phyloP scores from a whole-genome alignment of 2,888 invertebrate genomes.

The Microctonus aethiopoides region DNA sequence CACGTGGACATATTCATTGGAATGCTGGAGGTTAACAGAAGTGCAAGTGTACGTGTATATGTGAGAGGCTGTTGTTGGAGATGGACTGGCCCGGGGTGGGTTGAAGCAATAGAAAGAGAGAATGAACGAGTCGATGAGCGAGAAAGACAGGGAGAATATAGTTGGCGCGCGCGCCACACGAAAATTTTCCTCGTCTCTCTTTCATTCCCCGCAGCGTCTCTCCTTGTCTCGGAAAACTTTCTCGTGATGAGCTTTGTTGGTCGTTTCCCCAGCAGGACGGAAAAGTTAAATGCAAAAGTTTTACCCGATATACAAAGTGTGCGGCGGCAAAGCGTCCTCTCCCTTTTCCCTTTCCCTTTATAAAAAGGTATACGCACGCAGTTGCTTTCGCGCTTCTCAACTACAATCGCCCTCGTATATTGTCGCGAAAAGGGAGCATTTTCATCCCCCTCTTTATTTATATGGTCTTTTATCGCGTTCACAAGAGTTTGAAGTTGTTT shows the following conservation, averaged over 20 bases:
- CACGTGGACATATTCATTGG: slow-evolving; percentile 11
- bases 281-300: slow-evolving; percentile 66
- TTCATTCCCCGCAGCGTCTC: slow-evolving; percentile 36
- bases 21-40: slow-evolving; percentile 33
- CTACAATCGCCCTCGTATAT: slow-evolving; percentile 23
- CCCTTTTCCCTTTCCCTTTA: slow-evolving; percentile 27
- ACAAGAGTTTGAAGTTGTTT: not conserved
- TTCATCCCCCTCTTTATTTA: not conserved
- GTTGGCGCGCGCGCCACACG: slow-evolving; percentile 38
- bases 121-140: slow-evolving; percentile 34
- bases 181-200: slow-evolving; percentile 29
- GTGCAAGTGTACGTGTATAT: slow-evolving; percentile 39
- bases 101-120: slow-evolving; percentile 22
- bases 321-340: slow-evolving; percentile 38
- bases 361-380: slow-evolving; percentile 20
- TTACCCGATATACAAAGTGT: slow-evolving; percentile 61
- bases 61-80: too few species aligned
- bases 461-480: slow-evolving; percentile 13
- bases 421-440: not conserved
- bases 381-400: slow-evolving; percentile 27
- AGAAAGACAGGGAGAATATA: slow-evolving; percentile 24
- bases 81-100: slow-evolving; percentile 25
- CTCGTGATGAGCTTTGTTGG: slow-evolving; percentile 65
- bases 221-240: slow-evolving; percentile 65
- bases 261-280: slow-evolving; percentile 62